Evolutionary conservation across 2,113 vertebrate species (phyloP).

Genomic region (Numida meleagris): DNA sequence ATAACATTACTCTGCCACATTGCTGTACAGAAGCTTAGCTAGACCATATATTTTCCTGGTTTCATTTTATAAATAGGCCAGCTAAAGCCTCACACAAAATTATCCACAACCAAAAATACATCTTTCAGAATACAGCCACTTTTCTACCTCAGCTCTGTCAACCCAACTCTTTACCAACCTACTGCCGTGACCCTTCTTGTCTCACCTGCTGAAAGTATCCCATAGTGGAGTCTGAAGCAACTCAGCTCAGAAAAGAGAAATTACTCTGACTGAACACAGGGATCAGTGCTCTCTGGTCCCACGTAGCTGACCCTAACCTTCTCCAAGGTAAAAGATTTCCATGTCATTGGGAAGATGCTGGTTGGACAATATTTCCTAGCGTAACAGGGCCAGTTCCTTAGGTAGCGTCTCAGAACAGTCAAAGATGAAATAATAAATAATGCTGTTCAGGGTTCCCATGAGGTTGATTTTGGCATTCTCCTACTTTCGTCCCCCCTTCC

Average conservation of each 20-base stretch:
- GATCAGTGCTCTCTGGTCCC: background rate
- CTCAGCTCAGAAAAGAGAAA: background rate
- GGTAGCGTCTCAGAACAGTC: background rate
- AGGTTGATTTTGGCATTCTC: background rate
- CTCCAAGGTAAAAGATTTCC: background rate
- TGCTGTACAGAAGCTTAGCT: background rate
- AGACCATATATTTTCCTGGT: background rate
- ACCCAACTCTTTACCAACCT: background rate
- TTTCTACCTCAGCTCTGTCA: background rate
- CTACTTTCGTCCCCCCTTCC: background rate
- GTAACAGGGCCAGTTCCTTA: background rate
- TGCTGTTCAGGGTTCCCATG: background rate
- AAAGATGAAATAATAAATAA: background rate
- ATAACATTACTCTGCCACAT: background rate
- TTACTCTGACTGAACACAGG: background rate
- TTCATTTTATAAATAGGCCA: slow-evolving; percentile 20
- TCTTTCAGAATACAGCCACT: background rate
- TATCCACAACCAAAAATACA: background rate
- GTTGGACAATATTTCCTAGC: background rate
- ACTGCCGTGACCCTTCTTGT: background rate
- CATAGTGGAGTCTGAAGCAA: background rate
- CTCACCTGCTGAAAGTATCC: background rate
- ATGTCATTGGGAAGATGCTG: background rate
- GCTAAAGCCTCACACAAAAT: background rate
- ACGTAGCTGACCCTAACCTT: background rate